Percentiles rank a stretch among this genome's conserved stretches.
These are phyloP conservation scores for Paramisgurnus dabryanus DNA, from an alignment of 2,113 vertebrate genomes.

Conservation along the genomic window DNA sequence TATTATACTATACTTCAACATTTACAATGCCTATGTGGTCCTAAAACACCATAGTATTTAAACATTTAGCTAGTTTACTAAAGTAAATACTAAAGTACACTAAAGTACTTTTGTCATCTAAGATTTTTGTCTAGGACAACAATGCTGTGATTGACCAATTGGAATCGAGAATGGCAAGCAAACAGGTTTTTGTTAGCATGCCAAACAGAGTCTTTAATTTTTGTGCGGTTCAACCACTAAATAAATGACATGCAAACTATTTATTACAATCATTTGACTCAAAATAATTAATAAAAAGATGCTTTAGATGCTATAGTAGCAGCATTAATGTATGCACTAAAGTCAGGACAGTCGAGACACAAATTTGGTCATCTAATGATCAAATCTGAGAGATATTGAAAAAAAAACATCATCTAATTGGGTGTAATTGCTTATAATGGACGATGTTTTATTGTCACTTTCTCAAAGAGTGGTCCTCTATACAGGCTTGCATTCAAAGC, in stretches of 20 bases:
- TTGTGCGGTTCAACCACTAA: too few species aligned
- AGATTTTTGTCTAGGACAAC: too few species aligned
- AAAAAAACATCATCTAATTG: conserved; percentile 51
- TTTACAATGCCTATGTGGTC: too few species aligned
- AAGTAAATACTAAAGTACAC: too few species aligned
- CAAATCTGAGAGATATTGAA: conserved; percentile 51
- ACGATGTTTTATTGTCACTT: conserved; percentile 53
- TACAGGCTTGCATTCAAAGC: conserved; percentile 25
- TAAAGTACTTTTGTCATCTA: too few species aligned
- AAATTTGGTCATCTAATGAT: conserved; percentile 45
- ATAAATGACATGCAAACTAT: neutral
- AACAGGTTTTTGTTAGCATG: too few species aligned
- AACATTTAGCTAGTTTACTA: too few species aligned
- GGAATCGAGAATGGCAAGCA: neutral
- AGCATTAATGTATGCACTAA: neutral
- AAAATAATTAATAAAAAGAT: neutral
- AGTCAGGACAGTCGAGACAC: neutral
- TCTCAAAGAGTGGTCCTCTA: conserved; percentile 47
- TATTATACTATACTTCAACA: too few species aligned
- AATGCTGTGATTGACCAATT: too few species aligned
- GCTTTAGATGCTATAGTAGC: neutral
- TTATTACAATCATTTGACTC: neutral
- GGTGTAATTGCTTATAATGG: conserved; percentile 53
- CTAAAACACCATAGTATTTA: too few species aligned
- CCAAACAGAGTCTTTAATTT: too few species aligned